Evolutionary conservation across 2,113 vertebrate genomes (phyloP), one percentile per base, ranked within the genome.

Genomic region (Falco punctatus): DNA sequence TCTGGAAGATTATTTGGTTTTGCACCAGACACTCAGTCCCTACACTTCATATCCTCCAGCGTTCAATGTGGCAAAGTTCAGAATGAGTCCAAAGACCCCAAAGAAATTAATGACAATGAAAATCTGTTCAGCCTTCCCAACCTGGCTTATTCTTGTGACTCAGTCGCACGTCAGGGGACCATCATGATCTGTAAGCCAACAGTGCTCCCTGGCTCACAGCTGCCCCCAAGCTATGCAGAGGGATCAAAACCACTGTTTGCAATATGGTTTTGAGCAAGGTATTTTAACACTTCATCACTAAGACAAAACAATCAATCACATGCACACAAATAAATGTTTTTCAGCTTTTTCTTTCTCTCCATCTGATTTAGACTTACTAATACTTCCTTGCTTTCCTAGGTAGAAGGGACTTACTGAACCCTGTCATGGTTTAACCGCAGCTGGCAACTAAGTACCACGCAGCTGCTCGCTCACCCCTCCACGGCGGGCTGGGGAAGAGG

Each of bases 151-250:
- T 49, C 42, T 35, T 35, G 61, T 32, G 61, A 23, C 13, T 42
- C 58, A 27, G 2, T 7, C 16, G 9, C 54, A 17, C 3, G 28
- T 30, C 35, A 94, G 38, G 28, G 35, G 13, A 15, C 9, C 54
- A 26, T 6, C 18, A n/a, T 0, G 1, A 30, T 70, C 16, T 16
- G 4, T 3, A 11, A 61, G 30, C 6, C 71, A 52, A 27, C 17
- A 57, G 27, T 5, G 33, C 14, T 18, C 46, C 38, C 72, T 72
- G 72, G 52, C 88, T 58, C 44, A 10, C 77, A 80, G 58, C n/a
- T 59, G 30, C 35, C 13, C 42, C 10, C 28, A 87, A 55, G 51
- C 7, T 10, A 13, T 3, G 21, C n/a, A 49, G 11, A 54, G 55
- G 33, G 15, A 26, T 67, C 75, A n/a, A 33, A 83, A 67, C 3